Evolutionary conservation across 1,140 invertebrate genomes (phyloP), one percentile per base, ranked within the genome.

Genomic region (Colletes gigas): DNA sequence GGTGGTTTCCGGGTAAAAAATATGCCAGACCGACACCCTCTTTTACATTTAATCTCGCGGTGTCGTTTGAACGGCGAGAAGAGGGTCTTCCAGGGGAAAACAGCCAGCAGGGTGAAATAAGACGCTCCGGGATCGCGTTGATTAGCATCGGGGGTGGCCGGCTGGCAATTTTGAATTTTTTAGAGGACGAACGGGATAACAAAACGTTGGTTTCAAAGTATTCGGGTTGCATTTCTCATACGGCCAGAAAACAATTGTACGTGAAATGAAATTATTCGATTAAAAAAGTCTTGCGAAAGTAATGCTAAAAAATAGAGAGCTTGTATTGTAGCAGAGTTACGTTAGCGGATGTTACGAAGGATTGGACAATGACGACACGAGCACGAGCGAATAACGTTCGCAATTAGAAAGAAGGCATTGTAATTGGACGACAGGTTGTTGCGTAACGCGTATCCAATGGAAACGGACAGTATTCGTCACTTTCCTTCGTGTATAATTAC

Each of bases 401-500:
- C 50, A 3, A 50, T 50, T 50, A 50, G 8, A 12, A 10, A 10
- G 10, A 50, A 12, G 10, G 50, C 10, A 50, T 50, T 21, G 41
- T 10, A 57, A 44, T 15, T 2, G 7, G 6, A 21, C 30, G 15
- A 62, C 7, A 21, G 9, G 14, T 62, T 41, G 66, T 63, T n/a
- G 7, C 30, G 15, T 71, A 62, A 62, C 68, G 47, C 14, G 2
- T 14, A 19, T 50, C 17, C 10, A 69, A 50, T 7, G 14, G 14
- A 55, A n/a, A 63, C 39, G 41, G 19, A 39, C 60, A 15, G 19
- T 14, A 41, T 82, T 44, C 21, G 54, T 78, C 60, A 70, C 83
- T 83, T 83, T 73, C 72, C 73, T 72, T 85, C 77, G 55, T 79
- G 71, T 86, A 83, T 75, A 84, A 86, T 86, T 85, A 86, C 81